Conservation (phyloP, 2,797 vertebrate genomes). For the Eulemur mongoz region DNA sequence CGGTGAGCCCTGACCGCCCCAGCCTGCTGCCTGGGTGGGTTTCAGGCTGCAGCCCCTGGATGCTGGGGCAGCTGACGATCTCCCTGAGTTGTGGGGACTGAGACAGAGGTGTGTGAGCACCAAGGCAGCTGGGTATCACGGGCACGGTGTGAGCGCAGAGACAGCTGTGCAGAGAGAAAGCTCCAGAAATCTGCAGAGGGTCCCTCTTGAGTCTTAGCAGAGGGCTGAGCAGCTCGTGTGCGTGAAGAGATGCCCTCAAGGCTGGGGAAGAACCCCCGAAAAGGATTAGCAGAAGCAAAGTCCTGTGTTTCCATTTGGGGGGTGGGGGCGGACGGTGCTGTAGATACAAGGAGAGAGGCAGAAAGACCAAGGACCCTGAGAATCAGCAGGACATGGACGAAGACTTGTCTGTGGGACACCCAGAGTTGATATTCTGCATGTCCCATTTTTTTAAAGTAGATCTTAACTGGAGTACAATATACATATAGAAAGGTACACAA, state of each 20-base stretch:
- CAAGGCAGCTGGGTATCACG: not conserved
- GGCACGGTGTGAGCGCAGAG: rapidly evolving
- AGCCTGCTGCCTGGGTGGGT: not conserved
- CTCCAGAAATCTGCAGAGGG: not conserved
- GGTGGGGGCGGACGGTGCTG: rapidly evolving
- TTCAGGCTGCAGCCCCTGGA: not conserved
- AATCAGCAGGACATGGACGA: not conserved
- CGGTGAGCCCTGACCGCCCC: not conserved
- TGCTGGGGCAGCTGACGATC: rapidly evolving
- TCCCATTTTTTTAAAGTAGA: not conserved
- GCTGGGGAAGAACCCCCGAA: not conserved
- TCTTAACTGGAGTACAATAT: not conserved
- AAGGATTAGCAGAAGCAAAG: not conserved
- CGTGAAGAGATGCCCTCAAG: not conserved
- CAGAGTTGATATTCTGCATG: not conserved
- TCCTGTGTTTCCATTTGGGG: not conserved
- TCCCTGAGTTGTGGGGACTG: not conserved
- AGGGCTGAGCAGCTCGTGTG: not conserved
- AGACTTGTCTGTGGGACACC: not conserved
- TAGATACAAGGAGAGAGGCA: not conserved
- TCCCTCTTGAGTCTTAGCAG: not conserved
- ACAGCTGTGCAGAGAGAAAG: not conserved
- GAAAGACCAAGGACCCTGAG: not conserved
- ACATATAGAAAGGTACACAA: not conserved
- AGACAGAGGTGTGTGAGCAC: rapidly evolving